Percentiles rank a stretch among this genome's conserved stretches.
Conservation (phyloP, 2,797 vertebrate species). For the Eulemur rubriventer region DNA sequence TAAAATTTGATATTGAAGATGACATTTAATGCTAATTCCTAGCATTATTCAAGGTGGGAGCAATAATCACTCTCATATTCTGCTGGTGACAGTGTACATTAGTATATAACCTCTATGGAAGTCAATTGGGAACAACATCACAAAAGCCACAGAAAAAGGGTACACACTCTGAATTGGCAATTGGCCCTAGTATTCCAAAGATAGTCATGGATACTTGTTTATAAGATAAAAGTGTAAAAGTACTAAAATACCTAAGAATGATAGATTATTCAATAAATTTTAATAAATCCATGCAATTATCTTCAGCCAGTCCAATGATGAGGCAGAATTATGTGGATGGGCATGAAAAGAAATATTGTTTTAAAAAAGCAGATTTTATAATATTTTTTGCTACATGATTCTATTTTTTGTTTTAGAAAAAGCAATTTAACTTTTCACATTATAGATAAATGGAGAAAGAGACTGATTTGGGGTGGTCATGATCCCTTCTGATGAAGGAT, state of each 20-base stretch:
- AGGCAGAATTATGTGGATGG: background rate
- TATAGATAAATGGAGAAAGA: background rate
- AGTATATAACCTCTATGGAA: background rate
- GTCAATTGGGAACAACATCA: background rate
- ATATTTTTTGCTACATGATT: background rate
- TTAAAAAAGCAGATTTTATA: background rate
- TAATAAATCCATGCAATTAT: background rate
- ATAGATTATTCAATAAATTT: background rate
- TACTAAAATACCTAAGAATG: background rate
- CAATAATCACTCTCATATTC: background rate
- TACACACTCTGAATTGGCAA: background rate
- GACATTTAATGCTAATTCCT: background rate
- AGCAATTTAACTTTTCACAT: background rate
- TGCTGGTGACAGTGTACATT: background rate
- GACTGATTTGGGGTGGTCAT: background rate
- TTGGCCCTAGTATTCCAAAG: background rate
- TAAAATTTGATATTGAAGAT: background rate
- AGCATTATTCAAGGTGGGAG: background rate
- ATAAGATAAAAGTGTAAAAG: background rate
- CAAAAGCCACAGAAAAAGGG: background rate
- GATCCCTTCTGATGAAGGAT: background rate
- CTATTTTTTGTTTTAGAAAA: conserved; percentile 31
- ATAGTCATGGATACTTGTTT: background rate
- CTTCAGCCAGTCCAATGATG: background rate
- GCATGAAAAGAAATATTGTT: background rate